Percentiles rank a stretch among this genome's conserved stretches.
Evolutionary conservation across 2,797 vertebrate species (phyloP).

Genomic region (Enteromius argenteus): DNA sequence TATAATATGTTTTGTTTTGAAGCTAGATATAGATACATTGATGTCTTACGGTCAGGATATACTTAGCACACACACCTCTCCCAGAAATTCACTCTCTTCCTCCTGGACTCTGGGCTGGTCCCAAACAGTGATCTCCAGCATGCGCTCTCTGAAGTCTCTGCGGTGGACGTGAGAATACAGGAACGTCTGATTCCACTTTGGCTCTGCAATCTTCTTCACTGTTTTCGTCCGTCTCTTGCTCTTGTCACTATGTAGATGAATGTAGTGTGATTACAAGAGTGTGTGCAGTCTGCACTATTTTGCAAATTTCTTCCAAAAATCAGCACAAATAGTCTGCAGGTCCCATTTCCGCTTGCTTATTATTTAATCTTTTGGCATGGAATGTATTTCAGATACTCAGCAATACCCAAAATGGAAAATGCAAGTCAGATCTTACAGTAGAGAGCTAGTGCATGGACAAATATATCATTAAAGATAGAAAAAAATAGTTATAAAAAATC

Average conservation of each 20-base stretch:
- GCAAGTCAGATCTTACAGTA: background rate
- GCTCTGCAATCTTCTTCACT: conserved; percentile 87
- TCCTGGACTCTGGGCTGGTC: conserved; percentile 89
- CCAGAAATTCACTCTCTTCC: conserved; percentile 89
- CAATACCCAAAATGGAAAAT: conserved; percentile 13
- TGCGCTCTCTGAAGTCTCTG: conserved; percentile 89
- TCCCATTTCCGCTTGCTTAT: conserved; percentile 7
- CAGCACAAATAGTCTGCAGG: background rate
- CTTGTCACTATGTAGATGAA: conserved; percentile 79
- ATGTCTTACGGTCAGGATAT: background rate
- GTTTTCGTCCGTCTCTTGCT: conserved; percentile 91
- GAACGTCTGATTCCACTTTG: conserved; percentile 91
- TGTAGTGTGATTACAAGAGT: background rate
- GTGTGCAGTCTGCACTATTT: background rate
- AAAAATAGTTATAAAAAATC: background rate
- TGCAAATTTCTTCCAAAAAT: background rate
- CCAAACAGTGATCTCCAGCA: conserved; percentile 91
- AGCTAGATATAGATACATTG: background rate
- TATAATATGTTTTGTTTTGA: background rate
- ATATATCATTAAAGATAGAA: background rate
- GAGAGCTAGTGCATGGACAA: background rate
- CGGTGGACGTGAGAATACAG: conserved; percentile 89
- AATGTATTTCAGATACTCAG: background rate
- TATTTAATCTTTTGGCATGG: background rate
- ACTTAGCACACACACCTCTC: conserved; percentile 78